These are phyloP conservation scores for Anisognathus igniventris DNA, from an alignment of 2,797 vertebrate species.

Conservation along the genomic window DNA sequence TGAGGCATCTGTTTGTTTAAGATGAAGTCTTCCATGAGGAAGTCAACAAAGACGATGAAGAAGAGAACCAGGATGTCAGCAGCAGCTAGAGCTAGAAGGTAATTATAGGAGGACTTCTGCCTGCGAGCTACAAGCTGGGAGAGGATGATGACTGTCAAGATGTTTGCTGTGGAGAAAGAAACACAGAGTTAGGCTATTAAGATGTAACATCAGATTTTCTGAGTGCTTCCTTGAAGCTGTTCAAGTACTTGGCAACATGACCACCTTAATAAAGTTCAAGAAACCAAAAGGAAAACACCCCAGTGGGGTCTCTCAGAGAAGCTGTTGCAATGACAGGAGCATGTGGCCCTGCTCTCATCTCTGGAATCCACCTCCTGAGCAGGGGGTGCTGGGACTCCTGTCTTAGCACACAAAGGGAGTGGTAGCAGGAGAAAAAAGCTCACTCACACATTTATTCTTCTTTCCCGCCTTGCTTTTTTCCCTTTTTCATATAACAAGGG, in stretches of 20 bases:
- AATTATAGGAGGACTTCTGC: conserved; percentile 98
- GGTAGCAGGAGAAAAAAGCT: not conserved
- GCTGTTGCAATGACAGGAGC: not conserved
- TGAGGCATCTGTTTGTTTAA: conserved; percentile 84
- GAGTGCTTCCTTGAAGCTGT: not conserved
- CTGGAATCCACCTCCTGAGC: not conserved
- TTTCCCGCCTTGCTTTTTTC: not conserved
- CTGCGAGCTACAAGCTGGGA: conserved; percentile 92
- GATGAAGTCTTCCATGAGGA: conserved; percentile 93
- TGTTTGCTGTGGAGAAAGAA: conserved; percentile 84
- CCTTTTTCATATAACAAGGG: not conserved
- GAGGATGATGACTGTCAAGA: conserved; percentile 94
- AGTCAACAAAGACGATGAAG: conserved; percentile 95
- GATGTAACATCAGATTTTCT: not conserved
- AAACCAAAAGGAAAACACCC: not conserved
- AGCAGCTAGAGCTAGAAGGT: conserved; percentile 91
- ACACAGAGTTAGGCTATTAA: not conserved
- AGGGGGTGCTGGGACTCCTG: not conserved
- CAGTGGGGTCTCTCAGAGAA: not conserved
- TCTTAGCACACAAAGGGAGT: too few relatives aligned
- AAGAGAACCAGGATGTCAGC: conserved; percentile 94
- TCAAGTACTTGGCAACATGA: not conserved
- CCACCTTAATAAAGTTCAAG: not conserved
- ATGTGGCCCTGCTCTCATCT: not conserved
- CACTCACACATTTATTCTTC: not conserved